Evolutionary conservation across 2,888 invertebrate species (phyloP).

Genomic region (Drosophila fulvimacula): DNA sequence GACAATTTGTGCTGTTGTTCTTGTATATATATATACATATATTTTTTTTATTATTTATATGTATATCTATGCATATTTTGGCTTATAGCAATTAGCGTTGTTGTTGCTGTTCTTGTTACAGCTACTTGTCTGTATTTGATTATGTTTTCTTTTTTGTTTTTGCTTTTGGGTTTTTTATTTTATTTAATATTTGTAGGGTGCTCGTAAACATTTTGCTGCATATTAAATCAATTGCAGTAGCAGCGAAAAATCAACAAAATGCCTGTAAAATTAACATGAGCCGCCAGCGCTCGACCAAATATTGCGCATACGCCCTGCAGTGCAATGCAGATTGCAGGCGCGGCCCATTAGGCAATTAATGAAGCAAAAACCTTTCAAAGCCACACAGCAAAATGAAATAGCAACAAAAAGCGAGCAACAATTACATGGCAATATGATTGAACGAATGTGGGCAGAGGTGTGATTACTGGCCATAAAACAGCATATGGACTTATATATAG

Average conservation of each 20-base stretch:
- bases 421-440: conserved; percentile 32
- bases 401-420: conserved; percentile 25
- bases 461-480: conserved; percentile 27
- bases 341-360: conserved; percentile 79
- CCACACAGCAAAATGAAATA: conserved; percentile 12
- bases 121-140: conserved; percentile 55
- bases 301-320: conserved; percentile 63
- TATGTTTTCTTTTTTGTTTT: conserved; percentile 26
- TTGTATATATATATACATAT: background rate
- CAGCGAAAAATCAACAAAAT: conserved; percentile 28
- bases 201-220: conserved; percentile 34
- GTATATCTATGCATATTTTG: conserved; percentile 12
- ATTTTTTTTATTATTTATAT: conserved; percentile 1
- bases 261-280: conserved; percentile 15
- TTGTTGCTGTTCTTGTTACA: conserved; percentile 31
- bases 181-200: conserved; percentile 40
- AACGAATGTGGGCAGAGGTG: conserved; percentile 44
- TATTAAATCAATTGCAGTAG: conserved; percentile 31
- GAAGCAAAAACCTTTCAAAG: conserved; percentile 56
- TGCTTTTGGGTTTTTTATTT: background rate
- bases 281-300: conserved; percentile 25
- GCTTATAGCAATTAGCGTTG: conserved; percentile 24
- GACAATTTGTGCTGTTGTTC: conserved; percentile 10
- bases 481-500: background rate
- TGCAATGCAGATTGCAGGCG: conserved; percentile 54